Conservation (phyloP, 2,797 vertebrate genomes). For the Setipinna tenuifilis region DNA sequence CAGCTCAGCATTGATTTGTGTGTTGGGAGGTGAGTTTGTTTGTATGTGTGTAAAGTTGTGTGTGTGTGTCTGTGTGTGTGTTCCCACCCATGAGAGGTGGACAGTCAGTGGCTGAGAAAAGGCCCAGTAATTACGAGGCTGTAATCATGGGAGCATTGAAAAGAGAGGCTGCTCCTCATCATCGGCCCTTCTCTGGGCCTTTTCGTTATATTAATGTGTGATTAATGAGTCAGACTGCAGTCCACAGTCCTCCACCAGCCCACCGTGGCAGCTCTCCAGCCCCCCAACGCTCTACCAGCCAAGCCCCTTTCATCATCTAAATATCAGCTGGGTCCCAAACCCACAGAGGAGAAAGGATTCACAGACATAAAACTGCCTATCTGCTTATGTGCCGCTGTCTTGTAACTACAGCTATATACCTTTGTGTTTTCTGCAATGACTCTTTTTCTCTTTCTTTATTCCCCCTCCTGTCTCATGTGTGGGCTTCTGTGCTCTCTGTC, state of each 20-base stretch:
- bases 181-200: not conserved
- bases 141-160: not conserved
- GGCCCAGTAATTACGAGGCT: not conserved
- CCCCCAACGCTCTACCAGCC: not conserved
- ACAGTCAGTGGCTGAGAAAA: not conserved
- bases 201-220: not conserved
- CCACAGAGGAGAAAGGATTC: not conserved
- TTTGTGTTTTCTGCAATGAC: not conserved
- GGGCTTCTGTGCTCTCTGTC: not conserved
- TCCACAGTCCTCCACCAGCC: not conserved
- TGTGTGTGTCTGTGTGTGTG: constrained; percentile 1
- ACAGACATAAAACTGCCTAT: not conserved
- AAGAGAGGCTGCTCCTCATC: not conserved
- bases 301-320: not conserved
- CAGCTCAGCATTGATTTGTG: not conserved
- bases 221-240: constrained; percentile 3
- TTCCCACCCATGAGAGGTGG: not conserved
- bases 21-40: not conserved
- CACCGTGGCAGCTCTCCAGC: not conserved
- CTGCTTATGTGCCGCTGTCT: not conserved
- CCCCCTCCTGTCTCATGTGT: not conserved
- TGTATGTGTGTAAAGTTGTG: not conserved
- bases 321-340: not conserved
- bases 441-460: not conserved
- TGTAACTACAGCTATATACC: not conserved